Evolutionary conservation across 2,113 vertebrate genomes (phyloP).

Genomic region (Steatornis caripensis): DNA sequence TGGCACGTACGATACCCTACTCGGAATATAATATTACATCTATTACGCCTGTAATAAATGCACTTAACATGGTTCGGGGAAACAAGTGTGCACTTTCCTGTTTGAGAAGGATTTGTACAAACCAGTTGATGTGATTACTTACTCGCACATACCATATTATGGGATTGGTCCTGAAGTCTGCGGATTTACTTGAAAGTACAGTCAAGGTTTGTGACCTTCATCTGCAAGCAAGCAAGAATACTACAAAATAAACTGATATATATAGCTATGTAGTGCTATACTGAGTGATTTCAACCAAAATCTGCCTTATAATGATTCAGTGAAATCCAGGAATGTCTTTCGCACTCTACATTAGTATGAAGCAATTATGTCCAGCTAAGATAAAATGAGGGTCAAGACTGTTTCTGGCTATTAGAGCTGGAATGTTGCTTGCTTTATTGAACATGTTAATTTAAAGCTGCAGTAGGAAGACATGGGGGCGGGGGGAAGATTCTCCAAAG

Average conservation of each 20-base stretch:
- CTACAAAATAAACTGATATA: background rate
- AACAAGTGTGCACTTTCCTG: background rate
- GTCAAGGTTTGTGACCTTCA: background rate
- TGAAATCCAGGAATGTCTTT: constrained; percentile 52
- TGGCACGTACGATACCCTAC: background rate
- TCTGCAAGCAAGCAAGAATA: background rate
- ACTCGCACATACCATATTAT: background rate
- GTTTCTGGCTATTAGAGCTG: constrained; percentile 43
- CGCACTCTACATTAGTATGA: constrained; percentile 51
- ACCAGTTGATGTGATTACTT: background rate
- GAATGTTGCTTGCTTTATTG: constrained; percentile 51
- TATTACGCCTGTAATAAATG: background rate
- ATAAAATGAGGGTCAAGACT: constrained; percentile 65
- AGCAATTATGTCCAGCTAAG: constrained; percentile 68
- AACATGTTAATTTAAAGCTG: constrained; percentile 54
- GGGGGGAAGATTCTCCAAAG: background rate
- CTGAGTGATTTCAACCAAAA: background rate
- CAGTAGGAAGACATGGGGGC: constrained; percentile 17
- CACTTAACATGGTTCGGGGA: background rate
- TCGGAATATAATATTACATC: background rate
- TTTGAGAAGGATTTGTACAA: constrained; percentile 1
- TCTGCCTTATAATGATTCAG: constrained; percentile 32
- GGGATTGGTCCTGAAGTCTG: background rate
- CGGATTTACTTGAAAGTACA: constrained; percentile 13
- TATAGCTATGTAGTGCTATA: background rate